Base-by-base conservation (phyloP, 2,888 invertebrate species). In the Euplexia lucipara region DNA sequence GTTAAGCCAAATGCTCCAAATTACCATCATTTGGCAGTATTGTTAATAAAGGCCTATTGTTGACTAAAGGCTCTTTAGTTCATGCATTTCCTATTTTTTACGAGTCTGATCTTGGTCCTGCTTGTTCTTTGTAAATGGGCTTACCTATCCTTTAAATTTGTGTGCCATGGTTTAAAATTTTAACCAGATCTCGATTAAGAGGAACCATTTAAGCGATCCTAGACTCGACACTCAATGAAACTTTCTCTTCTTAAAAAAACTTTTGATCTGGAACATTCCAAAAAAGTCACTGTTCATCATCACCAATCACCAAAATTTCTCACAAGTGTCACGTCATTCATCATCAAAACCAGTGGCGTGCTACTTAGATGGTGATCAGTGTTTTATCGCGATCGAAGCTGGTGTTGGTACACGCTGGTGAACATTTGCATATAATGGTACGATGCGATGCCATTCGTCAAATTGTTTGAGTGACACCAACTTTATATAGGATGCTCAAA, bases 341-440 rank as follows among this genome's bases (percentile, higher is more conserved):
- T 79, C 80, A 72, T 44, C 68, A 70, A 67, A 61, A 65, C 57
- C 75, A 69, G 70, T 72, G 70, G 80, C 80, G 41, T 74, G 60
- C 37, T 82, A 86, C 88, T 86, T 84, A 89, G 89, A 92, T 92
- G 75, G 30, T 90, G 90, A 93, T 92, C 91, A 89, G 81, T 70
- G 65, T 65, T 66, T 83, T 87, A 90, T 88, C 90, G 86, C 81
- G 79, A 87, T 76, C 61, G 80, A 82, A 83, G 70, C 63, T 22
- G 45, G 57, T 64, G 63, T 74, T 79, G 74, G 70, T 83, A 92
- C 92, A 92, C 75, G 84, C 84, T 90, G 88, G 90, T 87, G 92
- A 92, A 91, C 94, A 95, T 95, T 95, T 95, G 93, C 95, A 95
- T 95, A 93, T 88, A 95, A 95, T 95, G 90, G 91, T 78, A 81